phyloP scores from a whole-genome alignment of 2,888 invertebrate species.

The Meiosimyza platycephala region DNA sequence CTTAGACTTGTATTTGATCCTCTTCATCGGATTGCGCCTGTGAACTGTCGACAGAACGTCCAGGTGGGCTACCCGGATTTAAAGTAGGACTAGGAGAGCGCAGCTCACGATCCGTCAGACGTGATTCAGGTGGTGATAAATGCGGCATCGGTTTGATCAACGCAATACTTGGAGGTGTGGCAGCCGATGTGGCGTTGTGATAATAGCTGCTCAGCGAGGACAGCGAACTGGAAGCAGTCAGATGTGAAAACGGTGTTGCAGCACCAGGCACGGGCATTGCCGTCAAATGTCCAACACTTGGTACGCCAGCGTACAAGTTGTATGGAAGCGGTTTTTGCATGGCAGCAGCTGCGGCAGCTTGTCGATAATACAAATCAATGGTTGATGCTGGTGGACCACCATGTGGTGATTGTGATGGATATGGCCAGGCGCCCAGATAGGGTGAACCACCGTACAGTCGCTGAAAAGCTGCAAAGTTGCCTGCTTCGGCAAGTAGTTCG shows the following conservation, averaged over 20 bases:
- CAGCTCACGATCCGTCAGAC: constrained; percentile 41
- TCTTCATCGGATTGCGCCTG: constrained; percentile 66
- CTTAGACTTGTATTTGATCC: constrained; percentile 67
- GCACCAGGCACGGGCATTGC: constrained; percentile 51
- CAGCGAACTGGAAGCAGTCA: constrained; percentile 73
- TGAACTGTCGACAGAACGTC: constrained; percentile 64
- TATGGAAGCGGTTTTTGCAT: constrained; percentile 90
- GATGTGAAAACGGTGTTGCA: constrained; percentile 58
- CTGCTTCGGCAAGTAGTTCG: constrained; percentile 96
- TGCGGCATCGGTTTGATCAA: constrained; percentile 8
- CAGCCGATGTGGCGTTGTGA: constrained; percentile 56
- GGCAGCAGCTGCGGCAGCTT: constrained; percentile 78
- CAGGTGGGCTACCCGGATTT: constrained; percentile 67
- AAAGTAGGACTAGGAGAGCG: constrained; percentile 62
- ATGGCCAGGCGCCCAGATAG: constrained; percentile 74
- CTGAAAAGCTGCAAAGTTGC: constrained; percentile 98
- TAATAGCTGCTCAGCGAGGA: constrained; percentile 71
- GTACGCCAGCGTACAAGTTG: constrained; percentile 68
- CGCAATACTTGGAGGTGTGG: constrained; percentile 42
- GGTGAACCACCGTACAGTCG: constrained; percentile 85
- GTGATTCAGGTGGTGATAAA: neutral
- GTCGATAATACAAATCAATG: constrained; percentile 84
- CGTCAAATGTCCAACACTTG: constrained; percentile 52
- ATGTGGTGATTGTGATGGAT: constrained; percentile 72
- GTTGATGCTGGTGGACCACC: constrained; percentile 73